Evolutionary conservation across 1,140 invertebrate species (phyloP).

Genomic region (Brachionus rubens): DNA sequence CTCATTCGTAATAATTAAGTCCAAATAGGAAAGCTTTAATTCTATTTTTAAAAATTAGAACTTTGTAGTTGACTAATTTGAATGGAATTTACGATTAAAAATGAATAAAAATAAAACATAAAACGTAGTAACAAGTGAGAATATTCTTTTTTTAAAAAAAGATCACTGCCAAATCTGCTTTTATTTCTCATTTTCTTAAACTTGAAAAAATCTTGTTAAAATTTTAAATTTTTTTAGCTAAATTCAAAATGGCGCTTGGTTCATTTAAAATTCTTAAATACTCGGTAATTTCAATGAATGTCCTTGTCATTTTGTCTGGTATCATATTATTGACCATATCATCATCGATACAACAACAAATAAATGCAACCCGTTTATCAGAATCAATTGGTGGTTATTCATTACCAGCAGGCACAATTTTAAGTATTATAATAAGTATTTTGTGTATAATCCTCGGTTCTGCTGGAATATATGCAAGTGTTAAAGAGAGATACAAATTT

Average conservation of each 20-base stretch:
- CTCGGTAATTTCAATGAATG: slow-evolving; percentile 1
- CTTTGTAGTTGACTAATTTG: not conserved
- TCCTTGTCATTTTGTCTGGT: not conserved
- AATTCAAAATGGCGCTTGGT: not conserved
- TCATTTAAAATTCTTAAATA: slow-evolving; percentile 24
- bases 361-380: not conserved
- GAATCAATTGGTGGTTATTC: slow-evolving; percentile 13
- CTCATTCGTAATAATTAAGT: no score
- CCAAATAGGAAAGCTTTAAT: no score
- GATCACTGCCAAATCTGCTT: no score
- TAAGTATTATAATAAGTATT: slow-evolving; percentile 9
- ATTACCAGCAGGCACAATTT: not conserved
- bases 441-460: not conserved
- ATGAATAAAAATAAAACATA: not conserved
- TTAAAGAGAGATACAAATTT: slow-evolving; percentile 40
- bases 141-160: not conserved
- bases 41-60: slow-evolving; percentile 8
- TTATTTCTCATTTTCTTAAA: no score
- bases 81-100: not conserved
- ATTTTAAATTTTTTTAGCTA: not conserved
- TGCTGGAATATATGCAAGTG: slow-evolving; percentile 1
- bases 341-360: slow-evolving; percentile 10
- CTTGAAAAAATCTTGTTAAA: not conserved
- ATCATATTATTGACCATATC: not conserved
- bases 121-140: not conserved